Evolutionary conservation across 2,888 invertebrate species (phyloP), one percentile per base, ranked within the genome.

Genomic region (Athalia cordata): DNA sequence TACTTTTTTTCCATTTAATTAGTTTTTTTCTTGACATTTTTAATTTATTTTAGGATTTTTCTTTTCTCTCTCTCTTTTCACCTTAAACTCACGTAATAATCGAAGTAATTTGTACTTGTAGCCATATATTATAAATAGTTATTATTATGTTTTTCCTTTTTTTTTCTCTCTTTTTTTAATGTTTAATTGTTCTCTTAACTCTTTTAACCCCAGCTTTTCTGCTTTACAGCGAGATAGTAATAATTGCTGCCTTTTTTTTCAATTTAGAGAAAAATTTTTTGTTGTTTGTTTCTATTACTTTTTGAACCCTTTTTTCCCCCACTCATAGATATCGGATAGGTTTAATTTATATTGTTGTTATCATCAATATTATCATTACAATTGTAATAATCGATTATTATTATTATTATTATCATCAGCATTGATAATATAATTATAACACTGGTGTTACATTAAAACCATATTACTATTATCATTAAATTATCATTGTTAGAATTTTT

Each of bases 81-180:
- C 29, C 29, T 29, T 29, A 29, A 13, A n/a, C 9, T 61, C 9
- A n/a, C 66, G 52, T 13, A 45, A 89, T 90, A 90, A 88, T 90
- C 89, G 90, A 90, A 90, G 89, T 90, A 90, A 90, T 90, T 90
- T 90, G 90, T 90, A 90, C 90, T 90, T 90, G 90, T 90, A 90
- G 90, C 90, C 90, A 90, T 90, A 89, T 89, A 90, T 88, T 88
- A 89, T 90, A 89, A 89, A 89, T 90, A 89, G 87, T 90, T 88
- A 61, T 90, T 87, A 87, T 59, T 59, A 84, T 83, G 85, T 83
- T 84, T 83, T 84, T 84, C 85, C 85, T 86, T 83, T 82, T 83
- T 84, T 81, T 81, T 77, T 82, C 83, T 82, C 77, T 79, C 79
- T 81, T 79, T 79, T 80, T 76, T 78, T 74, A 43, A 43, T 78